A percentile compares a stretch with the other conserved stretches of the same genome.
Conservation (phyloP, 2,797 vertebrate genomes). For the Eidolon dupreanum region DNA sequence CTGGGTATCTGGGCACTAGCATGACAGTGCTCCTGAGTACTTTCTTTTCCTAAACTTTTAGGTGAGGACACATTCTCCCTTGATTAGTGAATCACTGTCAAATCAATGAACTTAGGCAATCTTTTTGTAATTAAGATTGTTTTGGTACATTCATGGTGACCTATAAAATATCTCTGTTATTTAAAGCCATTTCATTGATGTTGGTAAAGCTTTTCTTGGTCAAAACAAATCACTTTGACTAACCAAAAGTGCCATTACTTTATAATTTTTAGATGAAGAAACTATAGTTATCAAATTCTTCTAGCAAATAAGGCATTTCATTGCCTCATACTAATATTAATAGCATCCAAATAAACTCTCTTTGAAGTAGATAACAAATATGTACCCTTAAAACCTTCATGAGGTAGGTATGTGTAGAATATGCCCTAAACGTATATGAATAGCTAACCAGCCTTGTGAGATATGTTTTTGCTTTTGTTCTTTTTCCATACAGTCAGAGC, state of each 20-base stretch:
- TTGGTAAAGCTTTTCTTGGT: neutral
- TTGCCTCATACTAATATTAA: neutral
- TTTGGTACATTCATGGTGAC: neutral
- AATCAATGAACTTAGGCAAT: neutral
- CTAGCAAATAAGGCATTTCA: neutral
- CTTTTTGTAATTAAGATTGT: neutral
- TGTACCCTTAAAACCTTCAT: neutral
- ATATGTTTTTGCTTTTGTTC: slow-evolving; percentile 28
- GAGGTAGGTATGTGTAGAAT: neutral
- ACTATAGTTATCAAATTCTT: neutral
- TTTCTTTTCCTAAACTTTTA: neutral
- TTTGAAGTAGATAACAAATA: neutral
- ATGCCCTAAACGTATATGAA: neutral
- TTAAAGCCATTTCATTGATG: slow-evolving; percentile 6
- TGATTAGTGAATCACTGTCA: neutral
- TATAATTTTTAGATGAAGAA: slow-evolving; percentile 43
- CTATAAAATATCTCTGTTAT: neutral
- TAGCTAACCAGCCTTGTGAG: neutral
- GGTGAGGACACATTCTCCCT: neutral
- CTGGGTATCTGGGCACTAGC: neutral
- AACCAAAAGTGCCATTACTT: slow-evolving; percentile 9
- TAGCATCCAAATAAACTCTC: slow-evolving; percentile 22
- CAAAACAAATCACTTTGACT: neutral
- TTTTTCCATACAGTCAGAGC: slow-evolving; percentile 84
- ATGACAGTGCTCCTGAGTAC: neutral